Base-by-base conservation (phyloP, 1,140 invertebrate genomes). In the Scylla paramamosain region DNA sequence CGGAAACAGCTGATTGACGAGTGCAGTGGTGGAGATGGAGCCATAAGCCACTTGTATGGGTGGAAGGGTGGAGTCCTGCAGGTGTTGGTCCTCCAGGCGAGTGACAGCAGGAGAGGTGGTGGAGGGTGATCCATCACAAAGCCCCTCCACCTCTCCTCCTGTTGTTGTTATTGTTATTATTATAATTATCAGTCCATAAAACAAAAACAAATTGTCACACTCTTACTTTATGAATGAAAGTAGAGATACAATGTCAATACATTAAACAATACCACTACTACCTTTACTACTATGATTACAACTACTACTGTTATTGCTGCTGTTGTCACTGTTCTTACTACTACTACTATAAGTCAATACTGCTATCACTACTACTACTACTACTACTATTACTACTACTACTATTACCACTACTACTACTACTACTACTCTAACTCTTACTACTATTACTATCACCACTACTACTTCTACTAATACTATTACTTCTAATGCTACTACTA, bases 141-240 rank as follows among this genome's bases (percentile, higher is more conserved):
- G 20, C 20, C 93, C 93, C 45, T 94, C 93, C 31, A 94, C 93
- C 16, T 94, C 93, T 31, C 93, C 93, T 45, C 93, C 93, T 94
- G 29, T 32, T 45, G 86, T 8, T 32, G 25, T 32, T 46, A 12
- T n/a, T 88, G 32, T n/a, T n/a, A n/a, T 25, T n/a, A 77, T n/a
- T n/a, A 77, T n/a, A 0, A 77, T n/a, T n/a, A n/a, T n/a, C 10
- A 59, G n/a, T 39, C 39, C 1, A 39, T 39, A 39, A 39, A 39
- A 39, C 6, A 39, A 39, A 39, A 39, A 6, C 39, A 39, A 39
- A 39, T 2, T 39, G 39, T 39, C 39, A 39, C 39, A 39, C 6
- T 39, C 39, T 39, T 39, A 39, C 39, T 39, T 1, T 39, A 39
- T 39, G 39, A 39, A 39, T 6, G 1, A 39, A 59, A 20, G 10